Base-by-base conservation (phyloP, 2,113 vertebrate species). In the Hippocampus guttulatus region DNA sequence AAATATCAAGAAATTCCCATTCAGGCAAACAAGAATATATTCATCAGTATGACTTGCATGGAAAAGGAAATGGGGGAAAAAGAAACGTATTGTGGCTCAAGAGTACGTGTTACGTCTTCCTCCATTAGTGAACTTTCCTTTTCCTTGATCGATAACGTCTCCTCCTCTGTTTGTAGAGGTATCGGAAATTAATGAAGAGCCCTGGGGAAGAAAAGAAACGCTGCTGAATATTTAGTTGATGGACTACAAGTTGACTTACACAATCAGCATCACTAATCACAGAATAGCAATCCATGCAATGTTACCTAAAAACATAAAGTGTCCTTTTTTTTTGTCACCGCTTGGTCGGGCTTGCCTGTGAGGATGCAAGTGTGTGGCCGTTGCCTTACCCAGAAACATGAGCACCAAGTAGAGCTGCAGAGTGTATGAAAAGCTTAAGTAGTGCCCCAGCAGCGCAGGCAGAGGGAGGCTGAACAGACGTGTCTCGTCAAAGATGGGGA, bases 131-230 rank as follows among this genome's bases (percentile, higher is more conserved):
- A 69, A 87, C 78, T 89, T 97, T 98, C 80, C 93, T 93, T 91
- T 96, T 97, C 89, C 91, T 95, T 30, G 90, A 90, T 83, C 93
- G 92, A 25, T 90, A 94, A 20, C 90, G 91, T 38, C 92, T 90
- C 81, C 89, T 93, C 85, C 96, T 90, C 87, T 96, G 96, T 85
- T 95, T 97, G 90, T 94, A 94, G 81, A 98, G 92, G 75, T 97
- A 91, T 57, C 93, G 93, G 85, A 93, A 94, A 85, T 97, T 97
- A 81, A 94, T 80, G 87, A 93, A 95, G 43, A 94, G 67, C 61
- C 93, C 96, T 98, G 86, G 0, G 25, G 69, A 69, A 20, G 58
- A 78, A 38, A 66, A 0, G 1, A 33, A 9, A 68, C 12, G 11
- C 23, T 51, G 51, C 69, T 85, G 40, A 79, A 45, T 2, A 3